Conservation (phyloP, 2,113 vertebrate species). For the Psilopogon haemacephalus region DNA sequence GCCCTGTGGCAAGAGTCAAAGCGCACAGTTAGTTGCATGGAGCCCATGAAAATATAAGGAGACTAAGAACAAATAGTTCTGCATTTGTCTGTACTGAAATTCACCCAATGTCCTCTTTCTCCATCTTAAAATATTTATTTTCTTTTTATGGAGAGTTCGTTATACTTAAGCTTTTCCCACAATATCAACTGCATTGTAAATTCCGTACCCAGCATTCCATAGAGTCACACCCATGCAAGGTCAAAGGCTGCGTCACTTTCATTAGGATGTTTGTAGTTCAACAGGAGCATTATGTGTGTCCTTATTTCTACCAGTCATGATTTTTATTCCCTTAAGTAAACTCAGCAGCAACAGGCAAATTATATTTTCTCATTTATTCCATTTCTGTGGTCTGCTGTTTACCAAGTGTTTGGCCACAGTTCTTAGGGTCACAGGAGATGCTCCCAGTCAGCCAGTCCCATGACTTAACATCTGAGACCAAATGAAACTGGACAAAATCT, state of each 20-base stretch:
- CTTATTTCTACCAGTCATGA: neutral
- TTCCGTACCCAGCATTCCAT: neutral
- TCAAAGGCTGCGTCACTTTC: neutral
- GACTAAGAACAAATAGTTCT: neutral
- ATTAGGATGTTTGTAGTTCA: neutral
- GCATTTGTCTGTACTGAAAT: neutral
- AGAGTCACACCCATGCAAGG: neutral
- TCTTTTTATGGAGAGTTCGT: neutral
- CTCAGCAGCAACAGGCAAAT: neutral
- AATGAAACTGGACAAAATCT: neutral
- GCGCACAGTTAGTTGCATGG: neutral
- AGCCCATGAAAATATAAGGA: neutral
- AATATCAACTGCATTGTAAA: neutral
- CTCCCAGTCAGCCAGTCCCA: neutral
- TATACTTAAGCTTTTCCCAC: constrained; percentile 8
- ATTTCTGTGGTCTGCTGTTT: neutral
- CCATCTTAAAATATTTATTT: neutral
- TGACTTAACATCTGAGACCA: neutral
- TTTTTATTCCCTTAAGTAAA: neutral
- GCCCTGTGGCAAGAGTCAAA: constrained; percentile 76
- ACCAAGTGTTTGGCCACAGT: neutral
- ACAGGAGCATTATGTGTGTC: neutral
- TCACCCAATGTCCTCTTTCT: neutral
- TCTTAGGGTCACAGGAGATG: neutral
- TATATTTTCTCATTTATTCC: neutral